A percentile compares a stretch with the other conserved stretches of the same genome.
These are phyloP conservation scores for Variabilichromis moorii DNA, from an alignment of 2,113 vertebrate species.

Conservation along the genomic window DNA sequence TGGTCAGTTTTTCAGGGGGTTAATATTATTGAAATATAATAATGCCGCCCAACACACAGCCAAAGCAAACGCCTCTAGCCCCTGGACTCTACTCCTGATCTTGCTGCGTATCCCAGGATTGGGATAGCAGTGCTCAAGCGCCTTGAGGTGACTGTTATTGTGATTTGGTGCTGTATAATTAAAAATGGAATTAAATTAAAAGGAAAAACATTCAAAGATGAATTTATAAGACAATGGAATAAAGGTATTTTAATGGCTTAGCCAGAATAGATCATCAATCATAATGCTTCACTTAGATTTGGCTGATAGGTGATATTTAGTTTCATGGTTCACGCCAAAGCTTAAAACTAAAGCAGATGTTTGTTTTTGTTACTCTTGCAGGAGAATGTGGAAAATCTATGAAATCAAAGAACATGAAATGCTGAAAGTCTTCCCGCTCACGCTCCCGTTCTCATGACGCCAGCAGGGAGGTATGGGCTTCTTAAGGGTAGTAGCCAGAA, in stretches of 20 bases:
- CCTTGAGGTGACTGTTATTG: background rate
- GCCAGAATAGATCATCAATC: background rate
- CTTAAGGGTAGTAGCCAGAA: constrained; percentile 44
- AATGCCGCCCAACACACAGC: background rate
- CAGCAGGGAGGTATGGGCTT: constrained; percentile 54
- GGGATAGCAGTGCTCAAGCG: background rate
- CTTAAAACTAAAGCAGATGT: background rate
- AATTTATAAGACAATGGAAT: background rate
- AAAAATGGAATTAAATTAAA: background rate
- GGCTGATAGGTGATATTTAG: background rate
- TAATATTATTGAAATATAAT: background rate
- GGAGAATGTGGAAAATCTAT: background rate
- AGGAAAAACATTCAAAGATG: background rate
- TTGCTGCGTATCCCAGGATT: background rate
- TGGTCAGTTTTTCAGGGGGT: background rate
- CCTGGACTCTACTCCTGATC: background rate
- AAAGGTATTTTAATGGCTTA: background rate
- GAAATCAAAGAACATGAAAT: background rate
- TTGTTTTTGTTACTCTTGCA: constrained; percentile 22
- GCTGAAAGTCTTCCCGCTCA: background rate
- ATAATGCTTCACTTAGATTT: background rate
- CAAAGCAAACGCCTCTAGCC: background rate
- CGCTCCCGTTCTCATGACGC: constrained; percentile 10
- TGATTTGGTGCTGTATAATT: background rate
- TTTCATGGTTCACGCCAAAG: background rate